Evolutionary conservation across 2,888 invertebrate genomes (phyloP).

Genomic region (Drosophila crucigera): DNA sequence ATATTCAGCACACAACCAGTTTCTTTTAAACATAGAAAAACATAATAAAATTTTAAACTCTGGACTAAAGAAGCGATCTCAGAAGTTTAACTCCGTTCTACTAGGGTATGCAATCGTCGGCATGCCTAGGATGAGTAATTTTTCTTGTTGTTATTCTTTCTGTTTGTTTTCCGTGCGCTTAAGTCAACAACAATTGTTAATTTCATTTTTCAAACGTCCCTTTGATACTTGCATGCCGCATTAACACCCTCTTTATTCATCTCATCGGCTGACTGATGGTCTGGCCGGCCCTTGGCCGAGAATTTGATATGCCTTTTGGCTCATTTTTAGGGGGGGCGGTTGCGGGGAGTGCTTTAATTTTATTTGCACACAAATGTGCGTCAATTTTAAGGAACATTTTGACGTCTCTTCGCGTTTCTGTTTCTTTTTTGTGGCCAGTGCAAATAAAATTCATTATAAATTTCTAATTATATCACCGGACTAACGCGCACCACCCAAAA

Average conservation of each 20-base stretch:
- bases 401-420: slow-evolving; percentile 51
- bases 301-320: slow-evolving; percentile 82
- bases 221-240: slow-evolving; percentile 82
- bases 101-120: not conserved
- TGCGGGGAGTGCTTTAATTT: slow-evolving; percentile 68
- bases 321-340: slow-evolving; percentile 19
- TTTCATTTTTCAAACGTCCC: slow-evolving; percentile 76
- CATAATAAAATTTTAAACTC: not conserved
- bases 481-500: slow-evolving; percentile 49
- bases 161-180: slow-evolving; percentile 56
- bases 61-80: not conserved
- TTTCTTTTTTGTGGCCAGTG: slow-evolving; percentile 69
- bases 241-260: slow-evolving; percentile 72
- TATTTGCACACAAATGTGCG: slow-evolving; percentile 78
- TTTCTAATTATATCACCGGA: slow-evolving; percentile 75
- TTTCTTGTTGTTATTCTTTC: slow-evolving; percentile 7
- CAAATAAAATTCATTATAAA: slow-evolving; percentile 83
- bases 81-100: no score
- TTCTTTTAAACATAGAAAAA: not conserved
- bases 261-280: slow-evolving; percentile 42
- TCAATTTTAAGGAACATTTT: slow-evolving; percentile 68
- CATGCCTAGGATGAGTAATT: not conserved
- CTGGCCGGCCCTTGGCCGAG: slow-evolving; percentile 75
- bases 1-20: not conserved
- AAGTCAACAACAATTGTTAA: slow-evolving; percentile 76